phyloP scores from a whole-genome alignment of 2,888 invertebrate genomes.

The Pseudanteris insignis region DNA sequence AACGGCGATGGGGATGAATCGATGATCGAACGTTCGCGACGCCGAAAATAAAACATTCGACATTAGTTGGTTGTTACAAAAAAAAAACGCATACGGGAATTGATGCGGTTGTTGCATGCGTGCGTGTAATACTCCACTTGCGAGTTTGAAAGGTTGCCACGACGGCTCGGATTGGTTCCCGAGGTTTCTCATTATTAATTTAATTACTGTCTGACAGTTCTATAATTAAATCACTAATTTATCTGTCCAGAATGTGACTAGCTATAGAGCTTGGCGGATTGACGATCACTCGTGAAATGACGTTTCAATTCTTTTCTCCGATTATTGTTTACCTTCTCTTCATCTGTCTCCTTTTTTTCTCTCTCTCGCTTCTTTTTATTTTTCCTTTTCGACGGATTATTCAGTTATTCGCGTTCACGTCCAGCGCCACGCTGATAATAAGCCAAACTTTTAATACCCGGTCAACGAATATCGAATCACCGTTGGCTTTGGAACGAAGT shows the following conservation, averaged over 20 bases:
- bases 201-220: constrained; percentile 66
- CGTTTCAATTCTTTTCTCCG: constrained; percentile 58
- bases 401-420: constrained; percentile 26
- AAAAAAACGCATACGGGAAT: constrained; percentile 31
- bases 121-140: constrained; percentile 36
- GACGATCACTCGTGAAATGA: constrained; percentile 57
- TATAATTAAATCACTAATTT: constrained; percentile 66
- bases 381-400: constrained; percentile 20
- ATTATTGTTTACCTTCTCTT: constrained; percentile 29
- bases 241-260: constrained; percentile 60
- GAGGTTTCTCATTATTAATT: constrained; percentile 66
- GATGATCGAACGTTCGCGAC: too few species aligned
- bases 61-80: constrained; percentile 31
- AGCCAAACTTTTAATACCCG: constrained; percentile 27
- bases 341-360: too few species aligned
- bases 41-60: constrained; percentile 18
- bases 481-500: constrained; percentile 23
- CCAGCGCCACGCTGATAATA: constrained; percentile 25
- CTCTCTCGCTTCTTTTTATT: constrained; percentile 7
- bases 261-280: constrained; percentile 50
- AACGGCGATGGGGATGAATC: constrained; percentile 1
- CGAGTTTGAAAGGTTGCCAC: constrained; percentile 57
- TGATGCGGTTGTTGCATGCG: constrained; percentile 45
- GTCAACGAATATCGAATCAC: constrained; percentile 36
- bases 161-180: constrained; percentile 59